Base-by-base conservation (phyloP, 2,888 invertebrate genomes). In the Epistrophe grossulariae region DNA sequence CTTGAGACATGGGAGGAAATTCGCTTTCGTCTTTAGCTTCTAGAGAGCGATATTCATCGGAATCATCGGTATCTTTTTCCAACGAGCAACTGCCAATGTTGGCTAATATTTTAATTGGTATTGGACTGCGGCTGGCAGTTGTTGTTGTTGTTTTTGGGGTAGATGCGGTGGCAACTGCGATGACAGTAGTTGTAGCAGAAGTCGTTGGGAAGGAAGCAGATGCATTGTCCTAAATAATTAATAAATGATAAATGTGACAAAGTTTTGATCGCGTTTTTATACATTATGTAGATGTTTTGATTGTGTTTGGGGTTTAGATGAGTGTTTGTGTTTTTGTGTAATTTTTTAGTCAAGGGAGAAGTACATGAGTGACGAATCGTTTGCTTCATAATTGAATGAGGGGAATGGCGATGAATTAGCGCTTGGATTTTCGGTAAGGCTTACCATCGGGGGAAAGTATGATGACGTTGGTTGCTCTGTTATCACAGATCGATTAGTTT, bases 41-140 rank as follows among this genome's bases (percentile, higher is more conserved):
- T 84, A 93, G 90, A 64, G 93, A 93, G 68, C 93, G 92, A 90
- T 93, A 93, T 88, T 93, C 93, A 90, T 93, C 93, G 6, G 93
- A 93, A 89, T 93, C 93, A 81, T 90, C 90, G 48, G 87, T 87
- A 89, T 89, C 89, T 89, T 89, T 88, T 88, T 78, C 89, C 89
- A 88, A 82, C 66, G 87, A 88, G 83, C 89, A 79, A 84, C 83
- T 84, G 80, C 88, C 83, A 78, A 85, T 84, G 71, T 87, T 88
- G 83, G 84, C 57, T 81, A 81, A 55, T 43, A 82, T 84, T 84
- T 88, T 74, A 62, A 80, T 81, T 48, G 79, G 80, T 62, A 71
- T 80, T 50, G 77, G 77, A 78, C 71, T 88, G 71, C 71, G 79
- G 64, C 50, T 84, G 74, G 74, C 74, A 76, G 78, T 59, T 71